Conservation (phyloP, 1,140 invertebrate species). For the Apocrypta bakeri region DNA sequence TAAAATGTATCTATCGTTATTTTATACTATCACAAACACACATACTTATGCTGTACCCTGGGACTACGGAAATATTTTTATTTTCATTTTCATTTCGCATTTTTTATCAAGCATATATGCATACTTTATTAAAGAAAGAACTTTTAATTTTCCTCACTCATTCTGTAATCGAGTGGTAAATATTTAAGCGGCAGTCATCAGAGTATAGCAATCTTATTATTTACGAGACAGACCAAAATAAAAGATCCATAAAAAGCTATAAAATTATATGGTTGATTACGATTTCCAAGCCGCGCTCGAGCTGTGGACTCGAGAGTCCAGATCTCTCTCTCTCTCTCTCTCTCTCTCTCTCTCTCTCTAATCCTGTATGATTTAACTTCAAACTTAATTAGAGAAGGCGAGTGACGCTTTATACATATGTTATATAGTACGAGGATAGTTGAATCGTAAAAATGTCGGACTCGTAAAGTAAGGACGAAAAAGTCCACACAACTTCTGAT, state of each 20-base stretch:
- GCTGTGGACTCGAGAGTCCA: too few species aligned
- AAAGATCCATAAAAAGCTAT: conserved; percentile 13
- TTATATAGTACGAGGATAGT: not conserved
- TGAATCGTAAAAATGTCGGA: not conserved
- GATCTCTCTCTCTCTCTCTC: too few species aligned
- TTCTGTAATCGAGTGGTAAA: conserved; percentile 24
- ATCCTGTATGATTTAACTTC: conserved; percentile 32
- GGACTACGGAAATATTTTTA: not conserved
- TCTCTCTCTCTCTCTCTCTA: conserved; percentile 17
- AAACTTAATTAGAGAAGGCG: conserved; percentile 44
- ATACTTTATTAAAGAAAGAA: not conserved
- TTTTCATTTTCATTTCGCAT: not conserved
- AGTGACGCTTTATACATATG: conserved; percentile 35
- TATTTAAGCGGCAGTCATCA: not conserved
- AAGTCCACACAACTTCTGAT: not conserved
- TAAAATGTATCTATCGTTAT: not conserved
- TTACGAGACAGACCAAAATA: conserved; percentile 39
- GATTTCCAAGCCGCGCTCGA: conserved; percentile 27
- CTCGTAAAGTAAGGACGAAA: conserved; percentile 11
- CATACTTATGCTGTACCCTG: not conserved
- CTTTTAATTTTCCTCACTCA: not conserved
- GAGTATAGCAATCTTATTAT: conserved; percentile 4
- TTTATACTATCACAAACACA: not conserved
- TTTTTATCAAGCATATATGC: not conserved
- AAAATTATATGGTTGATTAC: conserved; percentile 44